These are phyloP conservation scores for Parnassius apollo DNA, from an alignment of 2,888 invertebrate genomes.

Conservation along the genomic window DNA sequence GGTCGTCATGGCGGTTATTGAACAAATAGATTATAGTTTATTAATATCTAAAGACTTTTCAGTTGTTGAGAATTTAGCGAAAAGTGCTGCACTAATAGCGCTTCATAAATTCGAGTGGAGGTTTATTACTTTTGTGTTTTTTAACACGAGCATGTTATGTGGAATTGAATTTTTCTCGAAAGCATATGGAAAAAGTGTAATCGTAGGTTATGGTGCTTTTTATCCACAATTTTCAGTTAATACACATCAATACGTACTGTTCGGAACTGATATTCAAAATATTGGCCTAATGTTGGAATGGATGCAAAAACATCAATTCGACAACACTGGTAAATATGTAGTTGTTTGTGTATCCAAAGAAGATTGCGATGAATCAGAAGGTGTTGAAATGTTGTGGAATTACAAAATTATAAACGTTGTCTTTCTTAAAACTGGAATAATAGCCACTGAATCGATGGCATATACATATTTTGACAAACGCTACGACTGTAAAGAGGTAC, in stretches of 20 bases:
- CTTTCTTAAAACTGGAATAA: constrained; percentile 42
- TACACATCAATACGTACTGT: constrained; percentile 53
- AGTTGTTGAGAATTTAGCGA: constrained; percentile 41
- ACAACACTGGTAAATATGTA: constrained; percentile 60
- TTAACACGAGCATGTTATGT: constrained; percentile 48
- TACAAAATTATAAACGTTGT: constrained; percentile 57
- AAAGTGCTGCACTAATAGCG: constrained; percentile 54
- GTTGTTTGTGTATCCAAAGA: constrained; percentile 51
- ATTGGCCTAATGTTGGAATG: constrained; percentile 45
- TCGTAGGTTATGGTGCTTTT: constrained; percentile 44
- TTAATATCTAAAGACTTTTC: constrained; percentile 12
- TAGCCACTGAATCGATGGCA: constrained; percentile 33
- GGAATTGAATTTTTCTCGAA: constrained; percentile 51
- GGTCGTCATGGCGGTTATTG: constrained; percentile 27
- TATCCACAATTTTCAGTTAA: constrained; percentile 36
- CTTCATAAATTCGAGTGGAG: constrained; percentile 55
- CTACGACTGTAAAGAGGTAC: constrained; percentile 45
- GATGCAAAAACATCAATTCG: constrained; percentile 46
- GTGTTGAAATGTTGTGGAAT: constrained; percentile 52
- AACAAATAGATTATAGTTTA: constrained; percentile 22
- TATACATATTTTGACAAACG: constrained; percentile 51
- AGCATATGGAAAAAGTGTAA: constrained; percentile 46
- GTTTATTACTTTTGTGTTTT: constrained; percentile 54
- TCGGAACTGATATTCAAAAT: constrained; percentile 44
- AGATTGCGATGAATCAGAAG: constrained; percentile 52